phyloP scores from a whole-genome alignment of 2,888 invertebrate species.

The Pandemis cinnamomeana region DNA sequence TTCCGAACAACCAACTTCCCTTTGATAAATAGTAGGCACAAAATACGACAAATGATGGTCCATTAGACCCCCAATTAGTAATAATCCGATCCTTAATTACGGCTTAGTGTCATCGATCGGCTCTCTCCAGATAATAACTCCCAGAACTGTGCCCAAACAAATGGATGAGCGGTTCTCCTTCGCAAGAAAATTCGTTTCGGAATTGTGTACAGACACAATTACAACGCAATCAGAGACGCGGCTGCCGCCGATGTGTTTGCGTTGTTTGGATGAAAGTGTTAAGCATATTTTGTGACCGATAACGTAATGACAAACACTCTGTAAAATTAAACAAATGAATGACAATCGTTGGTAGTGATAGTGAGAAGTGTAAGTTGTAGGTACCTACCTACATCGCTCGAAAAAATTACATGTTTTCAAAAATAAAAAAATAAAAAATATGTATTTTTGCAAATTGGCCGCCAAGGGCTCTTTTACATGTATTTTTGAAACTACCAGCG shows the following conservation, averaged over 20 bases:
- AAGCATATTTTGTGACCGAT: constrained; percentile 1
- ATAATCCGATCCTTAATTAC: constrained; percentile 50
- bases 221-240: constrained; percentile 29
- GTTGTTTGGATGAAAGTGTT: constrained; percentile 11
- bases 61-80: constrained; percentile 47
- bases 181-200: constrained; percentile 29
- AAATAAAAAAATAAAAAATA: too few relatives aligned
- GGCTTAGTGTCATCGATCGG: constrained; percentile 49
- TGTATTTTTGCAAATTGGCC: too few relatives aligned
- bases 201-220: constrained; percentile 37
- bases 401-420: too few relatives aligned
- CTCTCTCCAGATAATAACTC: constrained; percentile 43
- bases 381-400: too few relatives aligned
- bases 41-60: constrained; percentile 42
- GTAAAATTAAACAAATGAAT: neutral
- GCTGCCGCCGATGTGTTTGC: constrained; percentile 18
- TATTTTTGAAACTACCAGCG: too few relatives aligned
- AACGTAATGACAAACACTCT: neutral
- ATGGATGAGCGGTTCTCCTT: constrained; percentile 29
- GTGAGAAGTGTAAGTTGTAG: too few relatives aligned
- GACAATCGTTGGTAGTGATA: too few relatives aligned
- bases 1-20: constrained; percentile 3
- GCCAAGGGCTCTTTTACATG: too few relatives aligned
- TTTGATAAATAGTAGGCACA: constrained; percentile 30
- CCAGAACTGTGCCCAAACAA: constrained; percentile 34